Base-by-base conservation (phyloP, 2,888 invertebrate genomes). In the Smittia sp. region DNA sequence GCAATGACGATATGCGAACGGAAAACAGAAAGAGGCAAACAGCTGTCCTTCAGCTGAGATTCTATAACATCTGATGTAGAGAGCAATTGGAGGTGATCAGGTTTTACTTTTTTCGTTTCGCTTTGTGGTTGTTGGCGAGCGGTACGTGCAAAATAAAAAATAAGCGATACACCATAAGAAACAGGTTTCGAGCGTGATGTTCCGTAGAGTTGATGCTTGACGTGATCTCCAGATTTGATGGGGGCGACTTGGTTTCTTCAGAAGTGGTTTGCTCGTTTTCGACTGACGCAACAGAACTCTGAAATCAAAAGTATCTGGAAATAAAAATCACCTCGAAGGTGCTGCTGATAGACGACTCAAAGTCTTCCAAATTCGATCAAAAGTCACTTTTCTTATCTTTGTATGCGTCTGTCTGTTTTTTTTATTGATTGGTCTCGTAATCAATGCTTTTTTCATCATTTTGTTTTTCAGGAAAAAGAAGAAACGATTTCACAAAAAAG, bases 31-130 rank as follows among this genome's bases (percentile, higher is more conserved):
- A n/a, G n/a, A n/a, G n/a, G 22, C 22, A 27, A 63, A 63, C 63
- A 63, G 63, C 63, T 63, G 63, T 24, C 63, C 63, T 63, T 63
- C 63, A 63, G 63, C 63, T 63, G 63, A 27, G 63, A 63, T 27
- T 25, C 22, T 58, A 4, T 1, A 25, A 63, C 63, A 63, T 63
- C 25, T 58, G 58, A 58, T 58, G 15, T 58, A 63, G 63, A 63
- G 63, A 63, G 63, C 63, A 63, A 63, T 63, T 63, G 13, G 46
- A 69, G 69, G 69, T 69, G 52, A 69, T 67, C 67, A 39, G 22
- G 22, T 67, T 27, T 67, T 63, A 20, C 15, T 27, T 20, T 63
- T 58, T 24, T 13, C 11, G 25, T 13, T 63, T 13, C 11, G 25
- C 27, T 27, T 20, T 24, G 25, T 63, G 25, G 20, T 25, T 63